Evolutionary conservation across 2,797 vertebrate species (phyloP).

Genomic region (Siniperca undulata): DNA sequence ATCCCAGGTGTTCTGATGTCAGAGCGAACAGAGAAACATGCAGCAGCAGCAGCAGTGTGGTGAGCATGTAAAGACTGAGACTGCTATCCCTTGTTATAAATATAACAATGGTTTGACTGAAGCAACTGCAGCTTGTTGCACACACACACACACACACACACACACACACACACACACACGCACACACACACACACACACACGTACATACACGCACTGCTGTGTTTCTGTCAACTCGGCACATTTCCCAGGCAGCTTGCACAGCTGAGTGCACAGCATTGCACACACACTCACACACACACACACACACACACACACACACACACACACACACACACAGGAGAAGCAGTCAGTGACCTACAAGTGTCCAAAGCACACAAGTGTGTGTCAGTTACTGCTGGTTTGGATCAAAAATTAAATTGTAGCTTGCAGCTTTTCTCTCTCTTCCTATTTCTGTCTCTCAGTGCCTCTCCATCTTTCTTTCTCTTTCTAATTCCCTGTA

Average conservation of each 20-base stretch:
- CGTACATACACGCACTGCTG: conserved; percentile 51
- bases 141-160: conserved; percentile 25
- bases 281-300: conserved; percentile 46
- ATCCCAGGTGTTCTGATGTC: conserved; percentile 63
- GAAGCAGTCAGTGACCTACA: conserved; percentile 79
- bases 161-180: conserved; percentile 40
- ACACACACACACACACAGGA: conserved; percentile 33
- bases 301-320: conserved; percentile 37
- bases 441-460: conserved; percentile 12
- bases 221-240: conserved; percentile 87
- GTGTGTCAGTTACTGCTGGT: conserved; percentile 75
- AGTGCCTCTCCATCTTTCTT: background rate
- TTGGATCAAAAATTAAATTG: conserved; percentile 77
- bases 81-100: conserved; percentile 70
- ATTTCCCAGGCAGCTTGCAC: conserved; percentile 82
- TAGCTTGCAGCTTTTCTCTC: conserved; percentile 62
- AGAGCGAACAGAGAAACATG: conserved; percentile 48
- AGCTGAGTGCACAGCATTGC: conserved; percentile 77
- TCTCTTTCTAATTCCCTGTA: conserved; percentile 39
- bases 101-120: conserved; percentile 77
- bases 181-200: conserved; percentile 32
- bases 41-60: conserved; percentile 52
- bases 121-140: conserved; percentile 76
- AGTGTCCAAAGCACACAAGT: conserved; percentile 80
- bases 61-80: conserved; percentile 55